Conservation (phyloP, 2,797 vertebrate genomes). For the Trachurus trachurus region DNA sequence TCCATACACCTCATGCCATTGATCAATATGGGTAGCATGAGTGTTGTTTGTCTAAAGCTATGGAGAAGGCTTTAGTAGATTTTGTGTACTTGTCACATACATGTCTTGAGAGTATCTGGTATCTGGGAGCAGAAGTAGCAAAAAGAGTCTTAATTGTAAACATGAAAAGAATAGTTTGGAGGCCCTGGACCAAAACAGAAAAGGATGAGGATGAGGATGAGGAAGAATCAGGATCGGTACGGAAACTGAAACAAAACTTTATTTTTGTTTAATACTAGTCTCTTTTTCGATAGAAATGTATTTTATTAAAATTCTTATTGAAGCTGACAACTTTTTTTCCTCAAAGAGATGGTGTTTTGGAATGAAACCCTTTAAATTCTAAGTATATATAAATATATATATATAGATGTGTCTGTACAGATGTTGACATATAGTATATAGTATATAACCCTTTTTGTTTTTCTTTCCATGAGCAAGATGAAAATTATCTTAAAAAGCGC, state of each 20-base stretch:
- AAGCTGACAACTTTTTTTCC: constrained; percentile 34
- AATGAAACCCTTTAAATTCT: constrained; percentile 76
- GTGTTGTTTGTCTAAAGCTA: neutral
- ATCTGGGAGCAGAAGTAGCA: constrained; percentile 6
- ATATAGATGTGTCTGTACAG: constrained; percentile 53
- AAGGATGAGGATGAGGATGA: constrained; percentile 5
- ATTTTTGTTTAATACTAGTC: constrained; percentile 63
- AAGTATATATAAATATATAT: constrained; percentile 21
- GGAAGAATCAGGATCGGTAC: constrained; percentile 4
- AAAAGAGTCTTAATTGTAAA: neutral
- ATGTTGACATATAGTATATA: constrained; percentile 65
- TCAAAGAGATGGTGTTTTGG: constrained; percentile 60
- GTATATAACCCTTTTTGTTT: constrained; percentile 67
- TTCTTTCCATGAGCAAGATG: constrained; percentile 78
- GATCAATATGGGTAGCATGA: neutral
- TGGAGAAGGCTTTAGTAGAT: neutral
- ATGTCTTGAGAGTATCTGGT: constrained; percentile 8
- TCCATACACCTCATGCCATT: constrained; percentile 2
- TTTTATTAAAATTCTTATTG: constrained; percentile 65
- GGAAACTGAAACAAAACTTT: constrained; percentile 30
- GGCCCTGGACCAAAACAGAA: constrained; percentile 31
- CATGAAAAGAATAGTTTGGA: neutral
- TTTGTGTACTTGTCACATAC: neutral
- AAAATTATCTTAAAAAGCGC: constrained; percentile 89
- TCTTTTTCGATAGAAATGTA: constrained; percentile 71